A percentile compares a stretch with the other conserved stretches of the same genome.
These are phyloP conservation scores for Chalcis sispes DNA, from an alignment of 2,888 invertebrate genomes.

Conservation along the genomic window DNA sequence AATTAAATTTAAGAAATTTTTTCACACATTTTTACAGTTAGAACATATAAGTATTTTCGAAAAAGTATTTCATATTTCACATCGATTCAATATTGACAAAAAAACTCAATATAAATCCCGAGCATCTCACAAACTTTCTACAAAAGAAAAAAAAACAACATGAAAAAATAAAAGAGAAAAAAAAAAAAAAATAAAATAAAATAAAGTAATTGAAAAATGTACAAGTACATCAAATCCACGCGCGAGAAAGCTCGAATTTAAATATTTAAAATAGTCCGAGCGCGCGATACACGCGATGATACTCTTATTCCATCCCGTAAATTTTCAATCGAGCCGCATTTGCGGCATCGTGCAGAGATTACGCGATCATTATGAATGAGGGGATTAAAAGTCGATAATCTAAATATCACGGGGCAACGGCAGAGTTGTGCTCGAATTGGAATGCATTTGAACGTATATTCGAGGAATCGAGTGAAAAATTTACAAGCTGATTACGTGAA, in stretches of 20 bases:
- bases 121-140: no score
- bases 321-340: slow-evolving; percentile 24
- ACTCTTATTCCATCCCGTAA: slow-evolving; percentile 1
- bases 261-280: slow-evolving; percentile 31
- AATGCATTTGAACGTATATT: no score
- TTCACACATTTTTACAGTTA: no score
- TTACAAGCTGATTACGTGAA: background rate
- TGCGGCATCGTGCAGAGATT: background rate
- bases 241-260: slow-evolving; percentile 9
- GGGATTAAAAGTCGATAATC: slow-evolving; percentile 46
- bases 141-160: no score
- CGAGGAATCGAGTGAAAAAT: background rate
- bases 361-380: slow-evolving; percentile 41
- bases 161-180: no score
- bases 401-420: slow-evolving; percentile 10
- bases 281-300: background rate
- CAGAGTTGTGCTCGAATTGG: background rate
- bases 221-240: background rate
- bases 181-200: no score
- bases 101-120: no score
- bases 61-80: no score
- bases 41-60: no score
- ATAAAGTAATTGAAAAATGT: no score
- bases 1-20: no score
- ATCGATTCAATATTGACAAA: no score